Conservation (phyloP, 2,113 vertebrate genomes). For the Struthidea cinerea region DNA sequence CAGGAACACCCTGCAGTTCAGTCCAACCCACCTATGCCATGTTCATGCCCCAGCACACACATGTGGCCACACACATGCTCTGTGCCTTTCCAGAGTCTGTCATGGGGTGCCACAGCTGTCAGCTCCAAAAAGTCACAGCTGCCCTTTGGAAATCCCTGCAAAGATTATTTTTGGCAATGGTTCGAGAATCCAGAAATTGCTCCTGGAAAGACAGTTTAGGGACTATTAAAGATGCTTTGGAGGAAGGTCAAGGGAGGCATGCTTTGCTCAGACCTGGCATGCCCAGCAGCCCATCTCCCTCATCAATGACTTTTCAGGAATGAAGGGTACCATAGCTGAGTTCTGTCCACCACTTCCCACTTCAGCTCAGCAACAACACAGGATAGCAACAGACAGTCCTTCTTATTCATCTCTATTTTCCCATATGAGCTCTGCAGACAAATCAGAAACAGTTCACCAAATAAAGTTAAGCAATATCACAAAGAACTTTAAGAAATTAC, state of each 20-base stretch:
- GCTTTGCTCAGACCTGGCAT: neutral
- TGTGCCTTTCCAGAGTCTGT: neutral
- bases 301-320: neutral
- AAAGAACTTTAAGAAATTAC: slow-evolving; percentile 68
- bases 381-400: slow-evolving; percentile 17
- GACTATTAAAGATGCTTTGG: neutral
- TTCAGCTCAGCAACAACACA: neutral
- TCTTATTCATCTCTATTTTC: slow-evolving; percentile 31
- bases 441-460: slow-evolving; percentile 40
- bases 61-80: accelerated
- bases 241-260: neutral
- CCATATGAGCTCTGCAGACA: slow-evolving; percentile 42
- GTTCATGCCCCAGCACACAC: neutral
- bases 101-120: neutral
- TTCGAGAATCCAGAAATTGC: neutral
- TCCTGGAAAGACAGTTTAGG: neutral
- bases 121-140: neutral
- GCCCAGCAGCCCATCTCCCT: neutral
- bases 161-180: neutral
- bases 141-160: neutral
- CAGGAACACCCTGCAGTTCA: neutral
- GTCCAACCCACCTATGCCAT: accelerated
- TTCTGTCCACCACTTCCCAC: neutral
- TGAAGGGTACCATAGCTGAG: neutral
- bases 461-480: slow-evolving; percentile 60